Evolutionary conservation across 2,113 vertebrate species (phyloP).

Genomic region (Crocuta crocuta): DNA sequence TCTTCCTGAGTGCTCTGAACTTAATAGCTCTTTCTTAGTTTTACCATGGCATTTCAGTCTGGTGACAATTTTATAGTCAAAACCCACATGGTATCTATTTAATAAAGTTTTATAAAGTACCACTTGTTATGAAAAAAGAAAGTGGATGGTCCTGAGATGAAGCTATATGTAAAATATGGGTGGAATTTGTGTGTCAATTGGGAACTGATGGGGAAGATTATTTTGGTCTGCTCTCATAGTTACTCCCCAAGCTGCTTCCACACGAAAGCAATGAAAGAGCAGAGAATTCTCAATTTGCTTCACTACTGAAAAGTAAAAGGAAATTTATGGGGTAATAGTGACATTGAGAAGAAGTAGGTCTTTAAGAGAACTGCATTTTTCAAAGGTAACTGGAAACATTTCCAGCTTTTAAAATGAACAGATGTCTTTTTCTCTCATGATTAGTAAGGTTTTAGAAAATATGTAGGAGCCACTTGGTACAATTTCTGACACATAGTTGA

Average conservation of each 20-base stretch:
- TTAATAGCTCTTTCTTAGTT: slow-evolving; percentile 15
- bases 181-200: background rate
- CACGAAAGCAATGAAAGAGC: background rate
- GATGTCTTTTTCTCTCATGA: background rate
- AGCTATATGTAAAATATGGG: background rate
- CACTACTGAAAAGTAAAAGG: background rate
- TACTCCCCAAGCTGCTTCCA: background rate
- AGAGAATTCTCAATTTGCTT: background rate
- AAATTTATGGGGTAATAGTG: slow-evolving; percentile 36
- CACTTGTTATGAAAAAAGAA: background rate
- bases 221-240: background rate
- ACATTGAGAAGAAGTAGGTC: background rate
- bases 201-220: background rate
- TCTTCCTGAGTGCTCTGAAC: background rate
- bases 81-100: background rate
- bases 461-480: slow-evolving; percentile 16
- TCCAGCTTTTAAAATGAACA: slow-evolving; percentile 33
- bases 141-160: background rate
- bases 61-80: slow-evolving; percentile 53
- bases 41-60: slow-evolving; percentile 1
- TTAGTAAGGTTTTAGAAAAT: background rate
- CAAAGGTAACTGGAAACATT: slow-evolving; percentile 34
- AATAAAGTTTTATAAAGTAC: slow-evolving; percentile 42
- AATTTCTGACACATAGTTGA: background rate
- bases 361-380: background rate